Percentiles rank a stretch among this genome's conserved stretches.
phyloP scores from a whole-genome alignment of 2,113 vertebrate species.

The Leptobrachium leishanense region DNA sequence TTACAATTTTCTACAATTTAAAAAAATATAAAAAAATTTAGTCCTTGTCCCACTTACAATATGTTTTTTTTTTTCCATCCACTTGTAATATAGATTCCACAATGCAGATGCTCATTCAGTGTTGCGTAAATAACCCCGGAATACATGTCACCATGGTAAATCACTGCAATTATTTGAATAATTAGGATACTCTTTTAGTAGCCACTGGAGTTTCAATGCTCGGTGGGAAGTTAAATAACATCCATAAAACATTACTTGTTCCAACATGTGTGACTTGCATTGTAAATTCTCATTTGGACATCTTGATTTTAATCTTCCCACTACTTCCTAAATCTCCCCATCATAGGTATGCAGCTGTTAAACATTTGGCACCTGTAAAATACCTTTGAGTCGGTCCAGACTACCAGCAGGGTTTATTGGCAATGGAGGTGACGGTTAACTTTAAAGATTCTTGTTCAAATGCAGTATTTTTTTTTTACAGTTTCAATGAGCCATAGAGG shows the following conservation, averaged over 20 bases:
- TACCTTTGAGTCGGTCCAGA: constrained; percentile 59
- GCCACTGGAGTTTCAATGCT: constrained; percentile 63
- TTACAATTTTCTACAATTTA: no score
- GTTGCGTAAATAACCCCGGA: no score
- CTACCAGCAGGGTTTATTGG: constrained; percentile 63
- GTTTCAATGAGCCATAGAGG: constrained; percentile 56
- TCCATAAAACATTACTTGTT: constrained; percentile 23
- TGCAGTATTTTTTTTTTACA: constrained; percentile 59
- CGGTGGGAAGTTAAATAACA: constrained; percentile 61
- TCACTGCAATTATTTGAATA: background rate
- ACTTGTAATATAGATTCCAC: no score
- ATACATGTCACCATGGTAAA: background rate
- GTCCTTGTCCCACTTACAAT: no score
- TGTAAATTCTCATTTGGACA: constrained; percentile 69
- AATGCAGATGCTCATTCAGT: no score
- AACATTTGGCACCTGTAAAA: constrained; percentile 65
- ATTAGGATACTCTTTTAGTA: constrained; percentile 49
- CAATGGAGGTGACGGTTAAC: constrained; percentile 60
- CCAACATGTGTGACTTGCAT: constrained; percentile 49
- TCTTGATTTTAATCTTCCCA: constrained; percentile 62
- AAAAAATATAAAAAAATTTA: no score
- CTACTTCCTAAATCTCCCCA: constrained; percentile 63
- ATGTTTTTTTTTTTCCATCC: no score
- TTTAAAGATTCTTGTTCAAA: constrained; percentile 73
- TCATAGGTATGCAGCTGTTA: constrained; percentile 61